These are phyloP conservation scores for Drosophila teissieri DNA, from an alignment of 1,140 invertebrate genomes.

Conservation along the genomic window DNA sequence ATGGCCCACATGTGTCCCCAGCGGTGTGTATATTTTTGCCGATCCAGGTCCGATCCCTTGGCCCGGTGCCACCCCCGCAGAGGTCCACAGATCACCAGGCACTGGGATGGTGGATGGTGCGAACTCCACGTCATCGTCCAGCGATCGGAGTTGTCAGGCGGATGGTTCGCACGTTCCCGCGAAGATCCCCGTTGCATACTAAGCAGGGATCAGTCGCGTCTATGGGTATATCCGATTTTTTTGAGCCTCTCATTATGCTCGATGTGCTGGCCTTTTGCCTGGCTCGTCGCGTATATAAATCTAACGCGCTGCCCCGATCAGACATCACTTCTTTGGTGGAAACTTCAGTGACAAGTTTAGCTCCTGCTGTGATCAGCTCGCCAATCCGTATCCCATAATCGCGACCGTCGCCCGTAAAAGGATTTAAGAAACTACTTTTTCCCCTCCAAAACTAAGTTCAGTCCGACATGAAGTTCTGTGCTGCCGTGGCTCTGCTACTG, in stretches of 20 bases:
- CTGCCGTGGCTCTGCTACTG: conserved; percentile 67
- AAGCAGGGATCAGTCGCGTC: conserved; percentile 49
- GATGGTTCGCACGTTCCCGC: conserved; percentile 65
- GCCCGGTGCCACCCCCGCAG: conserved; percentile 10
- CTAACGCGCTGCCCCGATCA: conserved; percentile 74
- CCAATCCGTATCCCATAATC: conserved; percentile 15
- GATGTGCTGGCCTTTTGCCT: conserved; percentile 56
- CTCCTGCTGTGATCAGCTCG: conserved; percentile 81
- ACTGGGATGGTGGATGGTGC: conserved; percentile 48
- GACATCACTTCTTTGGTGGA: conserved; percentile 84
- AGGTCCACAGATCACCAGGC: conserved; percentile 11
- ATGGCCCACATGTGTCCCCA: conserved; percentile 64
- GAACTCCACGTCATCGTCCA: conserved; percentile 27
- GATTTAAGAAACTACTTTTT: conserved; percentile 5
- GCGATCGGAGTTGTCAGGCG: conserved; percentile 43
- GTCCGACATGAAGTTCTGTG: conserved; percentile 75
- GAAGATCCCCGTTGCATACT: conserved; percentile 56
- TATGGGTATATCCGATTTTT: conserved; percentile 78
- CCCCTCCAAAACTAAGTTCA: conserved; percentile 7
- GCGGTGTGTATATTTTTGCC: conserved; percentile 14
- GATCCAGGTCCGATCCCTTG: conserved; percentile 24
- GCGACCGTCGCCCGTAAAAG: conserved; percentile 1
- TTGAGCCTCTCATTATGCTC: conserved; percentile 72
- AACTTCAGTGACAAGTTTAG: conserved; percentile 84
- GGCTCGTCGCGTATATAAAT: conserved; percentile 80